A percentile compares a stretch with the other conserved stretches of the same genome.
Conservation (phyloP, 2,797 vertebrate species). For the Momotus momota region DNA sequence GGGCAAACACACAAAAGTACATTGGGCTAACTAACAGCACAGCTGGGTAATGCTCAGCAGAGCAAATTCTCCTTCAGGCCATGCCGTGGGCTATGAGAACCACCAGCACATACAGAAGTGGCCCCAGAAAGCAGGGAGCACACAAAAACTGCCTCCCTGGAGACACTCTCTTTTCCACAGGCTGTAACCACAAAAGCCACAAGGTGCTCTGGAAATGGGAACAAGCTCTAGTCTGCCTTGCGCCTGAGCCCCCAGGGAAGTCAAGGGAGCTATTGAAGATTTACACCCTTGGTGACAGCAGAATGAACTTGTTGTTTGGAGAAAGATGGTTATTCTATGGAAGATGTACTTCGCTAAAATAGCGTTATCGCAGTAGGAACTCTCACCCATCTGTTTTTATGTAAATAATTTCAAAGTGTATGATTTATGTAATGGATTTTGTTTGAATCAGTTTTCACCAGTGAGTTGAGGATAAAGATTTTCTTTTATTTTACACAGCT, state of each 20-base stretch:
- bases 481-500: conserved; percentile 65
- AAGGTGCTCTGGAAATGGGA: not conserved
- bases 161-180: not conserved
- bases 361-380: conserved; percentile 4
- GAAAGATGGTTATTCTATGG: not conserved
- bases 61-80: not conserved
- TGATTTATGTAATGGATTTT: conserved; percentile 65
- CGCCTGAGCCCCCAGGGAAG: not conserved
- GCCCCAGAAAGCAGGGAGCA: not conserved
- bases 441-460: conserved; percentile 70
- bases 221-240: not conserved
- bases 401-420: conserved; percentile 65
- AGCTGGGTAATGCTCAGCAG: not conserved
- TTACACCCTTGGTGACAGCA: not conserved
- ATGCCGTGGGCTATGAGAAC: not conserved
- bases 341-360: conserved; percentile 11
- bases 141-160: not conserved
- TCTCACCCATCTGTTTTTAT: conserved; percentile 57
- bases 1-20: not conserved
- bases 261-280: not conserved
- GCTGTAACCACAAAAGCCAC: accelerated
- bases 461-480: conserved; percentile 46
- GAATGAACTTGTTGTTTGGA: not conserved
- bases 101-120: not conserved
- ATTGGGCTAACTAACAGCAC: not conserved